Conservation (phyloP, 2,888 invertebrate genomes). For the Platypus cylindrus region DNA sequence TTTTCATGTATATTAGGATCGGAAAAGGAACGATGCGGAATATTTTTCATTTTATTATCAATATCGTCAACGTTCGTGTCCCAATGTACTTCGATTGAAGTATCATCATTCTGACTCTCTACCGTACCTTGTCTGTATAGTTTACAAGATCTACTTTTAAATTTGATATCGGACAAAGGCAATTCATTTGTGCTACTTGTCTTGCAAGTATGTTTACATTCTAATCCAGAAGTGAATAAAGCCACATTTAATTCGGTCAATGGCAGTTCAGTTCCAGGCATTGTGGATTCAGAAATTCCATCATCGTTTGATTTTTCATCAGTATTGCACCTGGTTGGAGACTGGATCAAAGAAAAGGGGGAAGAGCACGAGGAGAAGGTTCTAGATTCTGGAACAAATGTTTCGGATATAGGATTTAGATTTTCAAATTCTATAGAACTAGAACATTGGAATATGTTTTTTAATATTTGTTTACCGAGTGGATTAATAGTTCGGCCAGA, state of each 20-base stretch:
- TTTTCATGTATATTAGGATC: conserved; percentile 33
- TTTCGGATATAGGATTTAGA: conserved; percentile 31
- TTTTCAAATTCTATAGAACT: conserved; percentile 20
- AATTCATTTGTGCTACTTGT: conserved; percentile 30
- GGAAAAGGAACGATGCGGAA: conserved; percentile 30
- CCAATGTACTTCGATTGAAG: conserved; percentile 28
- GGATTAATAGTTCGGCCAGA: conserved; percentile 32
- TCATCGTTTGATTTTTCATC: conserved; percentile 19
- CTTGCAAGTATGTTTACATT: conserved; percentile 18
- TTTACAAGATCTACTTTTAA: conserved; percentile 18
- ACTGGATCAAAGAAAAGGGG: conserved; percentile 17
- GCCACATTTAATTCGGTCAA: conserved; percentile 40
- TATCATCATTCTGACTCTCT: conserved; percentile 23
- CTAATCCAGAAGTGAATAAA: conserved; percentile 28
- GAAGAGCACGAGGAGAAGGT: conserved; percentile 24
- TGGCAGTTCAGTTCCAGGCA: conserved; percentile 54
- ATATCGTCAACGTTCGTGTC: conserved; percentile 24
- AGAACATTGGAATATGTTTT: conserved; percentile 16
- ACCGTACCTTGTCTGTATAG: conserved; percentile 21
- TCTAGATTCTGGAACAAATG: conserved; percentile 29
- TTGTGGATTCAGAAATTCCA: no score
- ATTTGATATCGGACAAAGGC: conserved; percentile 28
- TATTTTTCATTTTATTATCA: conserved; percentile 15
- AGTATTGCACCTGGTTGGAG: conserved; percentile 1
- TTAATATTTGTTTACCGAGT: conserved; percentile 15